Conservation (phyloP, 2,797 vertebrate species). For the Rhynchonycteris naso region DNA sequence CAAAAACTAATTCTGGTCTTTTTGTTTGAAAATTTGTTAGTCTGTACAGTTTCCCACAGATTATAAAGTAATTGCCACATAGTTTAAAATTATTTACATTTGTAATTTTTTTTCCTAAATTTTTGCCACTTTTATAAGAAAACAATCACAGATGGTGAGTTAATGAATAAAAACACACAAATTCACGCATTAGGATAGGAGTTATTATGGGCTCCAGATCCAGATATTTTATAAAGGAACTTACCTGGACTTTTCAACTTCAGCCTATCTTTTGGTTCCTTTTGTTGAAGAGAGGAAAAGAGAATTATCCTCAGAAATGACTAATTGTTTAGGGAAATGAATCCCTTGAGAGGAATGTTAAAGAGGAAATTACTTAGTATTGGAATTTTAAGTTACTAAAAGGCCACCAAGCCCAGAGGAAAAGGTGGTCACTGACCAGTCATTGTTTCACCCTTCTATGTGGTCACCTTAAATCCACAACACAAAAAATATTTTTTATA, state of each 20-base stretch:
- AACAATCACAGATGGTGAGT: not conserved
- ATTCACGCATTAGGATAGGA: constrained; percentile 55
- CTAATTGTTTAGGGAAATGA: constrained; percentile 61
- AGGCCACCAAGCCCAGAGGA: not conserved
- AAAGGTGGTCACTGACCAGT: not conserved
- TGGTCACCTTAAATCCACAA: not conserved
- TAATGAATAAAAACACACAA: constrained; percentile 45
- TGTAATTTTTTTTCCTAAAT: constrained; percentile 12
- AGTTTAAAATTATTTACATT: constrained; percentile 44
- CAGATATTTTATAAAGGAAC: constrained; percentile 27
- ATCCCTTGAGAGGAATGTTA: constrained; percentile 39
- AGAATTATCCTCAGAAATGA: constrained; percentile 39
- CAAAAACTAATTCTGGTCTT: not conserved
- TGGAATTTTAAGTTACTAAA: not conserved
- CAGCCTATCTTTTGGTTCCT: constrained; percentile 25
- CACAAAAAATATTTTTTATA: not conserved
- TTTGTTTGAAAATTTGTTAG: not conserved
- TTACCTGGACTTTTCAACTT: not conserved
- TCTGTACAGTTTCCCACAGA: not conserved
- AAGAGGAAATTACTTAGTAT: constrained; percentile 52
- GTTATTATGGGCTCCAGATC: not conserved
- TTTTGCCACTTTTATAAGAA: constrained; percentile 40
- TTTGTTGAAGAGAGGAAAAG: constrained; percentile 41
- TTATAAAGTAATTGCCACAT: not conserved
- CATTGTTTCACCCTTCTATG: not conserved